Evolutionary conservation across 2,113 vertebrate genomes (phyloP).

Genomic region (Struthio camelus): DNA sequence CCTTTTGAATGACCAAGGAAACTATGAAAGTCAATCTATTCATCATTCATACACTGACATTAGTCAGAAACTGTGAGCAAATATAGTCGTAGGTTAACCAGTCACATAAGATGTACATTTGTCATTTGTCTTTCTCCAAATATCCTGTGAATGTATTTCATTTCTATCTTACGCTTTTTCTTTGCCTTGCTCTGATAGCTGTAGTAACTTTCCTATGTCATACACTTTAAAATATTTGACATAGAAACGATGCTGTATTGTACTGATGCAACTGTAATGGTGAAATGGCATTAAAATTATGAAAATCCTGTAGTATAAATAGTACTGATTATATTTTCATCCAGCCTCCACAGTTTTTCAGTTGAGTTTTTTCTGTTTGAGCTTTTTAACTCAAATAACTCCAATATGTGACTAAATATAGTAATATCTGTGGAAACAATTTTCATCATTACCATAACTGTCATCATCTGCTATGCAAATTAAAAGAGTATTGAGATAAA

Average conservation of each 20-base stretch:
- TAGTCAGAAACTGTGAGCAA: not conserved
- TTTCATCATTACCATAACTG: rapidly evolving
- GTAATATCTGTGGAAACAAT: not conserved
- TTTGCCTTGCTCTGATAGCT: not conserved
- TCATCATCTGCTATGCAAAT: not conserved
- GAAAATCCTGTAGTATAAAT: not conserved
- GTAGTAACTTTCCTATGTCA: not conserved
- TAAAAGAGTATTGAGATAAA: not conserved
- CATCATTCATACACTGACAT: not conserved
- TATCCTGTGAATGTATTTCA: not conserved
- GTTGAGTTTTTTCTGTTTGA: not conserved
- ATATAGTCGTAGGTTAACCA: not conserved
- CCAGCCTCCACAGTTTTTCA: not conserved
- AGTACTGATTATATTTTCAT: not conserved
- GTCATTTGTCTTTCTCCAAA: not conserved
- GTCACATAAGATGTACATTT: not conserved
- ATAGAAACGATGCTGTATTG: not conserved
- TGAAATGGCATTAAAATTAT: not conserved
- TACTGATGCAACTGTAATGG: not conserved
- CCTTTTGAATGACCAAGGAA: not conserved
- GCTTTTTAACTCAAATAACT: not conserved
- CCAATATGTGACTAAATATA: not conserved
- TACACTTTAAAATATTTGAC: not conserved
- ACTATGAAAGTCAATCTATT: not conserved
- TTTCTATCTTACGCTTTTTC: not conserved